Percentiles rank a stretch among this genome's conserved stretches.
Evolutionary conservation across 2,888 invertebrate genomes (phyloP).

Genomic region (Calephelis perditalis): DNA sequence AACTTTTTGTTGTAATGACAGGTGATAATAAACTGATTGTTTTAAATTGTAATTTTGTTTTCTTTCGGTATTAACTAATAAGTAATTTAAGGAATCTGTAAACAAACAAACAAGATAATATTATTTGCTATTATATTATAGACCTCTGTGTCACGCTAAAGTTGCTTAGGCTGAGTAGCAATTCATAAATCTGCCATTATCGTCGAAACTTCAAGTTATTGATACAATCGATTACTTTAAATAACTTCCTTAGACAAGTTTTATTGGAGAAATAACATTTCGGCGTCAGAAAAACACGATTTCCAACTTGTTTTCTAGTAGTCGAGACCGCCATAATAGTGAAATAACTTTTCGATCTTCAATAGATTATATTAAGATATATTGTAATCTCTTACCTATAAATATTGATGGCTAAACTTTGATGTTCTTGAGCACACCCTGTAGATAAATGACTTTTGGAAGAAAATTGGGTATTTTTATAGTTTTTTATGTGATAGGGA

Average conservation of each 20-base stretch:
- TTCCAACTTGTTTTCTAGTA: constrained; percentile 19
- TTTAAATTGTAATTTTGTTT: too few species aligned
- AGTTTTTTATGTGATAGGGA: background rate
- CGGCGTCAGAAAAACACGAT: constrained; percentile 15
- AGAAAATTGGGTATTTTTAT: background rate
- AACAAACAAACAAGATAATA: background rate
- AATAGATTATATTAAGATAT: constrained; percentile 15
- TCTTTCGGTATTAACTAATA: background rate
- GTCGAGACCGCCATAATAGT: constrained; percentile 18
- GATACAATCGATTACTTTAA: constrained; percentile 14
- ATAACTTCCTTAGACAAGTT: constrained; percentile 16
- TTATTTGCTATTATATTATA: background rate
- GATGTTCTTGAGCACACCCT: constrained; percentile 1
- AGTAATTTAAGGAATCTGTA: background rate
- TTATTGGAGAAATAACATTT: constrained; percentile 11
- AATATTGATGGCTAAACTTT: constrained; percentile 7
- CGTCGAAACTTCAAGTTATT: constrained; percentile 3
- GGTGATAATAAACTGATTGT: too few species aligned
- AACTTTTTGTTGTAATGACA: too few species aligned
- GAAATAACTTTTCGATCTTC: constrained; percentile 18
- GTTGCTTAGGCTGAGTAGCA: background rate
- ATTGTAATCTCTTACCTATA: constrained; percentile 15
- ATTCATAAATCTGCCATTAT: constrained; percentile 5
- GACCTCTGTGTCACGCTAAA: constrained; percentile 6
- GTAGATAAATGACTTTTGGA: constrained; percentile 2